Base-by-base conservation (phyloP, 1,140 invertebrate genomes). In the Brachionus plicatilis region DNA sequence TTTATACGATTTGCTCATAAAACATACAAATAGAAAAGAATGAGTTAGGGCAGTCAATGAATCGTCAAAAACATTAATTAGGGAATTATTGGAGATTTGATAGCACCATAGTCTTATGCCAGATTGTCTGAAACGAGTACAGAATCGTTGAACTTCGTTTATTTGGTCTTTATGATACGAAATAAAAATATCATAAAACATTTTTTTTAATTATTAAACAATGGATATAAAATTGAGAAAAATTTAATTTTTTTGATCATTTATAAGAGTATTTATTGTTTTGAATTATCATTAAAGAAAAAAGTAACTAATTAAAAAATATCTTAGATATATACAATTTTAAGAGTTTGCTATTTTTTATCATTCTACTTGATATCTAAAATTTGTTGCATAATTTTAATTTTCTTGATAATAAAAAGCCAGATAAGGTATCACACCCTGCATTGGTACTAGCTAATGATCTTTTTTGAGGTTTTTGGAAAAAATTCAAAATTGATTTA, bases 381-480 rank as follows among this genome's bases (percentile, higher is more conserved):
- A 76, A 76, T 50, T 47, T 50, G 2, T 47, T 47, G 50, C 72
- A 76, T 27, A 50, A 12, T 17, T 76, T 76, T 27, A 76, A 76
- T 50, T 76, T 76, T 76, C 72, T 76, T 24, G 72, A 27, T 3
- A 24, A 14, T 24, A 76, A 76, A 47, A 50, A 76, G 27, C 6
- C 27, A 47, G 72, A 76, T 27, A 76, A 24, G 14, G 3, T 50
- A 50, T 76, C 72, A 50, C 45, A 76, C n/a, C 24, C 45, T 50
- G 43, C 0, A 27, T 76, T 76, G 8, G 72, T 27, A 14, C 8
- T 76, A 14, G 41, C 43, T 47, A 76, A 29, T 20, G 72, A 27
- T 76, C 72, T 47, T 76, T 76, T 76, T 76, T 76, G 72, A 27
- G 72, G 45, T 50, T 76, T 76, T 76, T 76, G 72, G 53, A 76